Conservation (phyloP, 1,140 invertebrate species). For the Drosophila carrolli region DNA sequence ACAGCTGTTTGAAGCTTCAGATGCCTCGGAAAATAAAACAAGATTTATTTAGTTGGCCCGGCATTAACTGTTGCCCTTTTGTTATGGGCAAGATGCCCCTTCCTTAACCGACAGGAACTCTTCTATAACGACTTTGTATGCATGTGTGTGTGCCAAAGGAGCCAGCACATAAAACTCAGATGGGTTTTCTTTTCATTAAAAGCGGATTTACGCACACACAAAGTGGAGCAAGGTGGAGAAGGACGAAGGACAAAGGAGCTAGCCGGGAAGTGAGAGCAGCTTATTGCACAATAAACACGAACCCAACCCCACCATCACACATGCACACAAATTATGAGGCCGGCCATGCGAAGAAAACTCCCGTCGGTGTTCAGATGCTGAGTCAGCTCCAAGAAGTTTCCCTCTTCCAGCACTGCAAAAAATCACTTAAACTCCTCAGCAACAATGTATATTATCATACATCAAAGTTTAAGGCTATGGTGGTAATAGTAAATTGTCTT, state of each 20-base stretch:
- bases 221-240: conserved; percentile 38
- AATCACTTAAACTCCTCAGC: background rate
- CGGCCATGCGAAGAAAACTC: conserved; percentile 45
- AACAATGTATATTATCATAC: background rate
- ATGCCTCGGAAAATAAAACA: conserved; percentile 69
- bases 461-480: too few relatives aligned
- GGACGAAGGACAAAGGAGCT: background rate
- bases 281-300: conserved; percentile 81
- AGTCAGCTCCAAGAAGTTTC: conserved; percentile 42
- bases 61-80: conserved; percentile 80
- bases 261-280: conserved; percentile 53
- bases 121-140: conserved; percentile 48
- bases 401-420: background rate
- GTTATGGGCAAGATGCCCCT: conserved; percentile 51
- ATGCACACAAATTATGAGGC: conserved; percentile 56
- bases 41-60: conserved; percentile 80
- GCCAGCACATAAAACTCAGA: conserved; percentile 60
- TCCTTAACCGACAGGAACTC: conserved; percentile 36
- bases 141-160: conserved; percentile 23
- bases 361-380: conserved; percentile 27
- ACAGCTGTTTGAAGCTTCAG: conserved; percentile 45
- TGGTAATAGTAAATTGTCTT: too few relatives aligned
- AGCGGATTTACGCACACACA: conserved; percentile 79
- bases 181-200: conserved; percentile 83
- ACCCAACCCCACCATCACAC: conserved; percentile 37